phyloP scores from a whole-genome alignment of 2,888 invertebrate species.

The Bugulina stolonifera region DNA sequence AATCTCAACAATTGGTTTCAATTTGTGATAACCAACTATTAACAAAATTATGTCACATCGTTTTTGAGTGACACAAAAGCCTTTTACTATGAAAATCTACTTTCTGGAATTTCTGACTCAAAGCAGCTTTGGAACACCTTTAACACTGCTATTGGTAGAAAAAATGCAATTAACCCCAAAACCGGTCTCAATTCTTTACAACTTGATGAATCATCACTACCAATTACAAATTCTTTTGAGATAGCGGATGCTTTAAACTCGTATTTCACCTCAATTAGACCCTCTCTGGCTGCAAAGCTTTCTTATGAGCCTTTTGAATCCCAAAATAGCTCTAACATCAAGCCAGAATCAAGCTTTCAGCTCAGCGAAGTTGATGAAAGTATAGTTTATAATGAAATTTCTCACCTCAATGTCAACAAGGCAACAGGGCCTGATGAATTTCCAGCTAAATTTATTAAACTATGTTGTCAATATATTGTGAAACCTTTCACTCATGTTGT shows the following conservation, averaged over 20 bases:
- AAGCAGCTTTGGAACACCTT: background rate
- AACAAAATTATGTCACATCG: background rate
- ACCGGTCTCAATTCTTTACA: too few relatives aligned
- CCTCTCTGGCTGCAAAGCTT: background rate
- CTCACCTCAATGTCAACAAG: background rate
- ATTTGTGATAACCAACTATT: too few relatives aligned
- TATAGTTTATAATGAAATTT: background rate
- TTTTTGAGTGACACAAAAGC: background rate
- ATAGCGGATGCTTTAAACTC: background rate
- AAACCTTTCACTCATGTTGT: background rate
- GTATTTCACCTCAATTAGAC: constrained; percentile 1
- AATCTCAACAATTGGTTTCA: too few relatives aligned
- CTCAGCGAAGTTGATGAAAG: background rate
- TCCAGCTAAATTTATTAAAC: background rate
- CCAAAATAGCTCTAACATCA: too few relatives aligned
- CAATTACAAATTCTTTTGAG: background rate
- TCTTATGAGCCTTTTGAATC: too few relatives aligned
- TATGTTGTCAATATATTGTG: background rate
- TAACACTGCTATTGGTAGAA: background rate
- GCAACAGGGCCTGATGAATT: background rate
- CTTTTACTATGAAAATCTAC: background rate
- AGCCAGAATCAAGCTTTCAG: too few relatives aligned
- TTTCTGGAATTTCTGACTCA: background rate
- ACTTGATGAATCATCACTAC: too few relatives aligned
- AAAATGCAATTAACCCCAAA: too few relatives aligned